Percentiles rank a stretch among this genome's conserved stretches.
These are phyloP conservation scores for Yponomeuta evonymella DNA, from an alignment of 2,888 invertebrate genomes.

Conservation along the genomic window DNA sequence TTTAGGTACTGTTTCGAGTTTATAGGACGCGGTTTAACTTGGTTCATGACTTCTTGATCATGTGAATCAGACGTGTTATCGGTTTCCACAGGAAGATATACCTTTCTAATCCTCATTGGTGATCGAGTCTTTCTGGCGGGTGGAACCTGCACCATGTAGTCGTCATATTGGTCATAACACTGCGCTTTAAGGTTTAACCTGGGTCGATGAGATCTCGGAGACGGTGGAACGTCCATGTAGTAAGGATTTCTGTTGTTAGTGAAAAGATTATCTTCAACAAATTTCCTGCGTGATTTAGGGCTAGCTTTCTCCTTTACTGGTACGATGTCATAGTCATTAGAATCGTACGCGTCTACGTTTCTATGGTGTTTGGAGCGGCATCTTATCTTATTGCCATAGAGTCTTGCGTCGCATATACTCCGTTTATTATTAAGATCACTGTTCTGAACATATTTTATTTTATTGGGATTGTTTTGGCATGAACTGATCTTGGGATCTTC, in stretches of 20 bases:
- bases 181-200: slow-evolving; percentile 55
- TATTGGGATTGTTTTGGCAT: not conserved
- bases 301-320: slow-evolving; percentile 65
- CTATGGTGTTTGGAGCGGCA: slow-evolving; percentile 31
- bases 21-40: not conserved
- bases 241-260: slow-evolving; percentile 29
- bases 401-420: slow-evolving; percentile 56
- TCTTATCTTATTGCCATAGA: slow-evolving; percentile 38
- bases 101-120: not conserved
- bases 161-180: slow-evolving; percentile 41
- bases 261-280: slow-evolving; percentile 38
- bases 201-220: slow-evolving; percentile 55
- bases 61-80: slow-evolving; percentile 28
- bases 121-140: not conserved
- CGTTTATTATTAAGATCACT: slow-evolving; percentile 21
- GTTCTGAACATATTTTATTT: not conserved
- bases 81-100: slow-evolving; percentile 1
- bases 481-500: not conserved
- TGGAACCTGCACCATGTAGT: slow-evolving; percentile 19
- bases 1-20: not conserved
- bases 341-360: slow-evolving; percentile 40
- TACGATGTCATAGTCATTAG: slow-evolving; percentile 53
- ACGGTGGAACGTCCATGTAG: slow-evolving; percentile 59
- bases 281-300: slow-evolving; percentile 54
- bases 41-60: not conserved